Evolutionary conservation across 2,888 invertebrate species (phyloP), one percentile per base, ranked within the genome.

Genomic region (Marasmarcha lunaedactyla): DNA sequence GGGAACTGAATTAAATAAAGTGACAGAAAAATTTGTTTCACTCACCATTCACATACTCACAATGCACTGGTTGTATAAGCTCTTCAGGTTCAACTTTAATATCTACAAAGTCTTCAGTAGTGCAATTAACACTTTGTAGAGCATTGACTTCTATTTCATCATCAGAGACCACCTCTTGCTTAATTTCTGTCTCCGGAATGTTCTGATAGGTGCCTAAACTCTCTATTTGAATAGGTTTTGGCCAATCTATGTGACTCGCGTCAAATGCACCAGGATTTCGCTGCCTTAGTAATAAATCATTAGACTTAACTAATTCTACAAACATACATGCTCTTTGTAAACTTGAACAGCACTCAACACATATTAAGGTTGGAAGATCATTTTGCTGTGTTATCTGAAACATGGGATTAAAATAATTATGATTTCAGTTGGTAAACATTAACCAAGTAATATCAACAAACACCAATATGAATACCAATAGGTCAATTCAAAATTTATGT

Each of bases 31-130:
- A n/a, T n/a, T n/a, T n/a, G n/a, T n/a, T n/a, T n/a, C 7, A 20
- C 20, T 20, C 20, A 20, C 20, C 20, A 20, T 20, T 20, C 7
- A 7, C 7, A 7, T 5, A 20, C 7, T 20, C 4, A 20, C 20
- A 5, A 20, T 20, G 20, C 20, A 20, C 20, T n/a, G 30, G 30
- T 11, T n/a, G 9, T 3, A 30, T n/a, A 30, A 30, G 48, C 14
- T 79, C 79, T 41, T 74, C 77, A 0, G 74, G 76, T 47, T 81
- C 81, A 36, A 72, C 56, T 48, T 81, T 79, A 6, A 79, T 77
- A n/a, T 77, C 77, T 38, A 69, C 37, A 43, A 47, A 46, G 2
- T 15, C 10, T 2, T 46, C 51, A 25, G 14, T 36, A 14, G 47
- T 50, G 1, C 48, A 41, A 40, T 51, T 58, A 13, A 57, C n/a